Evolutionary conservation across 2,888 invertebrate species (phyloP), one percentile per base, ranked within the genome.

Genomic region (Ochropleura leucogaster): DNA sequence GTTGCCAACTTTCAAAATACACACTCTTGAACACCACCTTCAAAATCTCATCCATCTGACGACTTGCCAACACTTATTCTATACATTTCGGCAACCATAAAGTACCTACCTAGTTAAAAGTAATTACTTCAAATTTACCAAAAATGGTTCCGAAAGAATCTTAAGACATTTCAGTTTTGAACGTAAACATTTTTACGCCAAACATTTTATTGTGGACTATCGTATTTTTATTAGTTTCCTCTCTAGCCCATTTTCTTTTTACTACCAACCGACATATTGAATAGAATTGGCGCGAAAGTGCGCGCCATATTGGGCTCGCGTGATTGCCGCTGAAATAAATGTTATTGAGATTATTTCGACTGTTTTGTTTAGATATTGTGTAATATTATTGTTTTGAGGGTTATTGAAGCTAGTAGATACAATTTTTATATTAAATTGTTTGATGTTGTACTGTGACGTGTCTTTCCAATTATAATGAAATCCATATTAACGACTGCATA

Each of bases 201-300:
- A 90, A 89, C 85, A 88, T 88, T 91, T 90, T 90, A 84, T 86
- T 79, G 88, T 79, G 85, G 89, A 87, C 85, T 85, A 85, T 88
- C 86, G 90, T 90, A 89, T 92, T 94, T 93, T 94, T 94, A 94
- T 93, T 88, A 89, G 89, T 91, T 93, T 90, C 89, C 90, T 89
- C 90, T 90, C 90, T 88, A 90, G 88, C 87, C 92, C 89, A 92
- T 93, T 94, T 93, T 93, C 92, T 90, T 90, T 94, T 95, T 94
- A 95, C 90, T 87, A 90, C 88, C 88, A 68, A 80, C 83, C 90
- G 91, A 92, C 93, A 92, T 95, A 95, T 95, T 95, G 95, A 95
- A 95, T 94, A 92, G 93, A 93, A 94, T 94, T 92, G 93, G 92
- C 88, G 89, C 80, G 87, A 82, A 85, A 89, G 89, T 86, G 53